Conservation (phyloP, 2,888 invertebrate genomes). For the Apamea sordens region DNA sequence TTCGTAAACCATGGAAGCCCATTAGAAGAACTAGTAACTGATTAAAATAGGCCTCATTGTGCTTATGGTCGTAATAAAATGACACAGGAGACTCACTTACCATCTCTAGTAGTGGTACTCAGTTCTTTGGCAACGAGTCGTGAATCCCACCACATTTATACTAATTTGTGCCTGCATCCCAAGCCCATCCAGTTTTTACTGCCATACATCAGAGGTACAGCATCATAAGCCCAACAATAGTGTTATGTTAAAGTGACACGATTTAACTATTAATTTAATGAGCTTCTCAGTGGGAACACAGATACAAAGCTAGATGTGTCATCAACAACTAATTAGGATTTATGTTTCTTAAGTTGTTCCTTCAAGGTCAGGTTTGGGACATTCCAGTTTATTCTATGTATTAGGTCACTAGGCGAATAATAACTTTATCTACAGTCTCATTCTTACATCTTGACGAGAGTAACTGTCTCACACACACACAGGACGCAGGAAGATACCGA, state of each 20-base stretch:
- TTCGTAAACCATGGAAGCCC: neutral
- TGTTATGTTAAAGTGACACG: conserved; percentile 34
- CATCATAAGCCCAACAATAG: conserved; percentile 29
- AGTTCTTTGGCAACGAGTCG: conserved; percentile 23
- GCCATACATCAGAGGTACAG: conserved; percentile 7
- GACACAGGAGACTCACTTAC: conserved; percentile 46
- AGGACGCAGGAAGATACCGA: neutral
- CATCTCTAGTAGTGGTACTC: conserved; percentile 36
- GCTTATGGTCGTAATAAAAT: neutral
- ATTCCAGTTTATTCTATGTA: conserved; percentile 11
- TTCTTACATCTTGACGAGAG: neutral
- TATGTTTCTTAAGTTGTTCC: neutral
- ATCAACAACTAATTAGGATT: conserved; percentile 13
- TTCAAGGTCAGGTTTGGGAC: conserved; percentile 2
- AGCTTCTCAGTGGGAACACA: neutral
- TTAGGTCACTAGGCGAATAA: neutral
- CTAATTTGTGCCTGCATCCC: conserved; percentile 36
- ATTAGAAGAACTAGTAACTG: neutral
- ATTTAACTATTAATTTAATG: conserved; percentile 31
- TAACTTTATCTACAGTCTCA: neutral
- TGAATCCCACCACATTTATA: conserved; percentile 61
- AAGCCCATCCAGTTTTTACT: conserved; percentile 57
- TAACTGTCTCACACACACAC: neutral
- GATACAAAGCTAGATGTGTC: conserved; percentile 6
- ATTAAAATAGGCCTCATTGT: neutral